Percentiles rank a stretch among this genome's conserved stretches.
Evolutionary conservation across 2,113 vertebrate genomes (phyloP).

Genomic region (Apeltes quadracus): DNA sequence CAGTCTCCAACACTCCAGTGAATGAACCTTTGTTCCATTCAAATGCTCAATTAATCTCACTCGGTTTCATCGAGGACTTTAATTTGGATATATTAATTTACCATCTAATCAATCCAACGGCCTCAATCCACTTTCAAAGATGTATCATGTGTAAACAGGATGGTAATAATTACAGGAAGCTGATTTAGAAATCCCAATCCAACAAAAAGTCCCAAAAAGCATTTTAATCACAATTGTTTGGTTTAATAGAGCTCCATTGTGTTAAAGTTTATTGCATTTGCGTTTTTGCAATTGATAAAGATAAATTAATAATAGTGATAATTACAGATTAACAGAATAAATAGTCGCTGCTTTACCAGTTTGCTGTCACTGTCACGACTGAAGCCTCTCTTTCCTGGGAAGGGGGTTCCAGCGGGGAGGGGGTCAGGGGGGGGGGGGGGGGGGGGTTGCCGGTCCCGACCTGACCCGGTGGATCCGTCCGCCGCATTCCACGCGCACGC

Average conservation of each 20-base stretch:
- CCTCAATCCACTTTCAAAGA: too few relatives aligned
- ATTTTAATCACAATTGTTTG: background rate
- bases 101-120: too few relatives aligned
- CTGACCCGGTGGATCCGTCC: conserved; percentile 76
- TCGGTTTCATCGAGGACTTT: background rate
- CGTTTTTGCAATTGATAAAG: background rate
- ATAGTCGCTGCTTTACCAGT: background rate
- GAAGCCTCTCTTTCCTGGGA: conserved; percentile 2
- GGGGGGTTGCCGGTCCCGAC: conserved; percentile 41
- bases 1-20: background rate
- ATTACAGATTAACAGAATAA: background rate
- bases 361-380: background rate
- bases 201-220: too few relatives aligned
- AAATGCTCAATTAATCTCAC: background rate
- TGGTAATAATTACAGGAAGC: background rate
- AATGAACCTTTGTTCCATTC: background rate
- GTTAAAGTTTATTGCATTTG: background rate
- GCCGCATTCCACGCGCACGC: conserved; percentile 77
- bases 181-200: too few relatives aligned
- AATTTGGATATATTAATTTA: background rate
- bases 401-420: background rate
- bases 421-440: too few relatives aligned
- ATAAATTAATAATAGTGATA: background rate
- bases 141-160: background rate
- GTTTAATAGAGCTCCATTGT: background rate